phyloP scores from a whole-genome alignment of 2,113 vertebrate species.

The Corvus hawaiiensis region DNA sequence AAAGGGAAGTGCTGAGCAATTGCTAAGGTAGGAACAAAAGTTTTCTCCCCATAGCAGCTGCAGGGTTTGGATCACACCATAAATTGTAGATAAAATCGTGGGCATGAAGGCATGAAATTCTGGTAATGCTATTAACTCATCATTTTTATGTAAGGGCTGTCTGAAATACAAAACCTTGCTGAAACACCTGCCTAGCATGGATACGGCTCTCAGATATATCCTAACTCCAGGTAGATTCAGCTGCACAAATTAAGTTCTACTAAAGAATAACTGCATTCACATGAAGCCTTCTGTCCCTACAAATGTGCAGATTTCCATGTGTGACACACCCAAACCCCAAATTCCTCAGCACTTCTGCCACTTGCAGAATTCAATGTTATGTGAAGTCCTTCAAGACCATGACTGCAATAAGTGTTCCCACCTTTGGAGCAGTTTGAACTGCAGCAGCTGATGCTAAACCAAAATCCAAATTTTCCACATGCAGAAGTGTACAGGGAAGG shows the following conservation, averaged over 20 bases:
- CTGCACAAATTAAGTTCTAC: background rate
- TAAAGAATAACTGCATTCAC: background rate
- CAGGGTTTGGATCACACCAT: background rate
- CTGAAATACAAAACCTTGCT: background rate
- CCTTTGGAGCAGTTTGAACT: background rate
- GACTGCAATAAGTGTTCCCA: rapidly evolving
- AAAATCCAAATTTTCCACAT: rapidly evolving
- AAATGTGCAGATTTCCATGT: background rate
- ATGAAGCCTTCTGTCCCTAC: background rate
- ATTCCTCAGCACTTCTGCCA: background rate
- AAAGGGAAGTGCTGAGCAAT: background rate
- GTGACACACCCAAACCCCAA: no score
- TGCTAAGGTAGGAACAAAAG: background rate
- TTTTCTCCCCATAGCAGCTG: background rate
- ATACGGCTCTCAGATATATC: background rate
- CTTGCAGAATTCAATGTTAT: background rate
- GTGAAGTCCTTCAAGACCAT: background rate
- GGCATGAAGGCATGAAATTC: background rate
- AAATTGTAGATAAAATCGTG: background rate
- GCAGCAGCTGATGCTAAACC: background rate
- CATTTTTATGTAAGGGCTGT: background rate
- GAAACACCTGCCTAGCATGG: background rate
- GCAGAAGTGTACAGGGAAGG: rapidly evolving
- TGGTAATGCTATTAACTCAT: background rate
- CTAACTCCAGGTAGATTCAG: background rate